Evolutionary conservation across 2,888 invertebrate genomes (phyloP).

Genomic region (Plemyria rubiginata): DNA sequence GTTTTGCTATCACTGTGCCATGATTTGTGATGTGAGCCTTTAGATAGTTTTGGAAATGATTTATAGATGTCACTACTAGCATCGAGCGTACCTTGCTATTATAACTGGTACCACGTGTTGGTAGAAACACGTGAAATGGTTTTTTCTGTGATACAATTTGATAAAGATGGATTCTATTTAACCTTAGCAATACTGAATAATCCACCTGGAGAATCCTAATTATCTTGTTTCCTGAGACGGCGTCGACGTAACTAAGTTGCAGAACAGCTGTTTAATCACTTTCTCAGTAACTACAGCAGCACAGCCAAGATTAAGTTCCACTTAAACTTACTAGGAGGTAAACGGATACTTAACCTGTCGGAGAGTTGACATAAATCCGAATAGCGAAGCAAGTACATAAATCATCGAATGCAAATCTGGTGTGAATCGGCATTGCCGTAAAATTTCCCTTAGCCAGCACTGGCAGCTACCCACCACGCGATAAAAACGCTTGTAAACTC

Average conservation of each 20-base stretch:
- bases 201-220: not conserved
- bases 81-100: not conserved
- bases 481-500: constrained; percentile 54
- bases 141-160: not conserved
- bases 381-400: constrained; percentile 32
- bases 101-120: constrained; percentile 17
- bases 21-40: constrained; percentile 21
- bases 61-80: constrained; percentile 40
- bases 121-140: constrained; percentile 4
- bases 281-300: no score
- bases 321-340: not conserved
- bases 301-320: not conserved
- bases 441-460: constrained; percentile 60
- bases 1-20: constrained; percentile 18
- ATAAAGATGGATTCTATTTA: not conserved
- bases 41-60: constrained; percentile 22
- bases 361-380: constrained; percentile 10
- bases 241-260: not conserved
- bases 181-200: not conserved
- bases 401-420: constrained; percentile 47
- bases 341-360: not conserved
- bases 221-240: not conserved
- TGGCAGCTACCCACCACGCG: constrained; percentile 32
- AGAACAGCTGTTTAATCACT: no score
- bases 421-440: constrained; percentile 48